Percentiles rank a stretch among this genome's conserved stretches.
These are phyloP conservation scores for Felis chaus DNA, from an alignment of 2,113 vertebrate genomes.

Conservation along the genomic window DNA sequence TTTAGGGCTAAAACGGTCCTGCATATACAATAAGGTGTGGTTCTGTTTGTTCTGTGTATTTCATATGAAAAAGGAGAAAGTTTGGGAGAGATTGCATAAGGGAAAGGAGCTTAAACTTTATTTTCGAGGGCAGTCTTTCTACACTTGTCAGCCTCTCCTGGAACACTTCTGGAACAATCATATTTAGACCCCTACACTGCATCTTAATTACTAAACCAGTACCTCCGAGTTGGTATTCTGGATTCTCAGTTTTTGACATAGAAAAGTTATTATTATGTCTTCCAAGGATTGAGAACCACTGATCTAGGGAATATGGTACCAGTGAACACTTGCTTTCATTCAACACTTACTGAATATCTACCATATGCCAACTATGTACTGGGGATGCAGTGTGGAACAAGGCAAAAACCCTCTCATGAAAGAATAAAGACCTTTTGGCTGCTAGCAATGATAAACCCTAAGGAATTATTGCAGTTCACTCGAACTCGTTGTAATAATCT, in stretches of 20 bases:
- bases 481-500: background rate
- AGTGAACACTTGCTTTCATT: background rate
- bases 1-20: background rate
- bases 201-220: background rate
- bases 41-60: background rate
- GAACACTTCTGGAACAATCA: background rate
- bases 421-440: background rate
- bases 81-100: background rate
- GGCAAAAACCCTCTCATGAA: background rate
- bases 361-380: background rate
- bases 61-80: background rate
- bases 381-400: rapidly evolving
- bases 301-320: background rate
- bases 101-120: background rate
- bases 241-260: background rate
- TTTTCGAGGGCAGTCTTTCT: background rate
- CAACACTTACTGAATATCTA: background rate
- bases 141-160: background rate
- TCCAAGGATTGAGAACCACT: background rate
- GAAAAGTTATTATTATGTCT: background rate
- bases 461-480: background rate
- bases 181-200: background rate
- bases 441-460: background rate
- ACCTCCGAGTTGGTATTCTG: background rate
- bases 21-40: background rate